Evolutionary conservation across 2,888 invertebrate genomes (phyloP).

Genomic region (Prosopocoilus inquinatus): DNA sequence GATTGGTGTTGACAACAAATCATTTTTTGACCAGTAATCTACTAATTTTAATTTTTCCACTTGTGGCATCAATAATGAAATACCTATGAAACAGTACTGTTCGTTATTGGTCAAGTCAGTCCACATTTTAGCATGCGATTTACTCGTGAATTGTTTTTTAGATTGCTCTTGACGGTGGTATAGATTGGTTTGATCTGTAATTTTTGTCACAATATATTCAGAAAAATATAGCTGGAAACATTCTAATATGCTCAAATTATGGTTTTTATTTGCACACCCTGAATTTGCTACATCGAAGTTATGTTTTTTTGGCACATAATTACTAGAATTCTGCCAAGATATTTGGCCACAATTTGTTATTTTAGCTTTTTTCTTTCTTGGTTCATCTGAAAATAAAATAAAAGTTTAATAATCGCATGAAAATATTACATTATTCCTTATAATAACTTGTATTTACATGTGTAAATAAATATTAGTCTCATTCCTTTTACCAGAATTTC

Average conservation of each 20-base stretch:
- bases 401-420: no score
- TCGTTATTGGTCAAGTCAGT: background rate
- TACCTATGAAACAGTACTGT: conserved; percentile 5
- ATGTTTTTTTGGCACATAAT: background rate
- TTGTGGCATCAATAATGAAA: conserved; percentile 8
- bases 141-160: no score
- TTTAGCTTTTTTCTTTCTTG: background rate
- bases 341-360: background rate
- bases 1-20: conserved; percentile 7
- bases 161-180: background rate
- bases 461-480: no score
- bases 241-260: background rate
- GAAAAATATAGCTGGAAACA: background rate
- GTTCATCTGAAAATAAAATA: background rate
- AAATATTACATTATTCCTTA: no score
- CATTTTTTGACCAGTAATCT: conserved; percentile 11
- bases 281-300: background rate
- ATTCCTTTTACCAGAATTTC: no score
- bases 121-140: background rate
- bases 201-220: background rate
- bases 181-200: background rate
- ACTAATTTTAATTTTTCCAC: conserved; percentile 7
- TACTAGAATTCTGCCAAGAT: background rate
- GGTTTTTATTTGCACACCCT: background rate
- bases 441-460: no score